A percentile compares a stretch with the other conserved stretches of the same genome.
These are phyloP conservation scores for Ypsolopha sequella DNA, from an alignment of 2,888 invertebrate species.

Conservation along the genomic window DNA sequence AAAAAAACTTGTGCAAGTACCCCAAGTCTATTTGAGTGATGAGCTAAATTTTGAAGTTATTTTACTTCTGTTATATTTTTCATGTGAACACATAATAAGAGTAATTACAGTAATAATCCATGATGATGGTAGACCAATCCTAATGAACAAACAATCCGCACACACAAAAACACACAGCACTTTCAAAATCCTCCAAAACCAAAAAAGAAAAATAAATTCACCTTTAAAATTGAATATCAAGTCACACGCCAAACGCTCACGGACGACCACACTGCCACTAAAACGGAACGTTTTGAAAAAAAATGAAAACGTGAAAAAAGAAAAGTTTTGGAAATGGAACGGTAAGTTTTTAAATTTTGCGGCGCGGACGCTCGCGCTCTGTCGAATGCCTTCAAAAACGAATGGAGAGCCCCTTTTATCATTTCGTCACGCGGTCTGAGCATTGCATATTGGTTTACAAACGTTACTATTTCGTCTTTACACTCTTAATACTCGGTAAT, in stretches of 20 bases:
- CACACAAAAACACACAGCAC: slow-evolving; percentile 18
- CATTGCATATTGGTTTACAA: slow-evolving; percentile 9
- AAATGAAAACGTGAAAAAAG: slow-evolving; percentile 19
- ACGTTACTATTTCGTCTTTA: not conserved
- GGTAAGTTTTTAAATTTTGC: slow-evolving; percentile 21
- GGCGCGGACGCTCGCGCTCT: slow-evolving; percentile 41
- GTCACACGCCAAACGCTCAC: slow-evolving; percentile 64
- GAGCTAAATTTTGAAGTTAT: too few species aligned
- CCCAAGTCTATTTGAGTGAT: too few species aligned
- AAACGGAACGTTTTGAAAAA: slow-evolving; percentile 50
- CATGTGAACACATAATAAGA: too few species aligned
- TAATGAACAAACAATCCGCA: slow-evolving; percentile 3
- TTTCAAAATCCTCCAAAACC: slow-evolving; percentile 14
- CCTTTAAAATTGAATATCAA: slow-evolving; percentile 61
- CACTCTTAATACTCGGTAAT: too few species aligned
- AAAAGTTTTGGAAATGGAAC: slow-evolving; percentile 14
- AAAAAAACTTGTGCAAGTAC: too few species aligned
- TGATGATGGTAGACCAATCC: too few species aligned
- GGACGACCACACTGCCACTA: slow-evolving; percentile 58
- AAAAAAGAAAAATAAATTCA: slow-evolving; percentile 31
- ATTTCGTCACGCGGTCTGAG: slow-evolving; percentile 59
- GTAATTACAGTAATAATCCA: too few species aligned
- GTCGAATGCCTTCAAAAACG: slow-evolving; percentile 33
- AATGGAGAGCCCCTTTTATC: slow-evolving; percentile 47
- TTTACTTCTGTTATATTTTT: too few species aligned